A percentile compares a stretch with the other conserved stretches of the same genome.
These are phyloP conservation scores for Synanthedon formicaeformis DNA, from an alignment of 2,888 invertebrate genomes.

Conservation along the genomic window DNA sequence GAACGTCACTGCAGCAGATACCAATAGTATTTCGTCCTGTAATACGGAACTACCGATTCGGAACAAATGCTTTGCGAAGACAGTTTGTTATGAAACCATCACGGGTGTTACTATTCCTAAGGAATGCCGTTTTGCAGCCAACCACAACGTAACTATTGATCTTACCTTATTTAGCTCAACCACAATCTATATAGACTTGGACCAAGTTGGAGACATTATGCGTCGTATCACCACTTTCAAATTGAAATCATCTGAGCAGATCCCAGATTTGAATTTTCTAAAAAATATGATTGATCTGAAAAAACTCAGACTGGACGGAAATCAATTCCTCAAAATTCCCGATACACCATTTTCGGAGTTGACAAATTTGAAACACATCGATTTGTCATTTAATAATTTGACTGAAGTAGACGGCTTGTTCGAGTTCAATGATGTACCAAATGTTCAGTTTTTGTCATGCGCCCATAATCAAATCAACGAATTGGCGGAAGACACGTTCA, in stretches of 20 bases:
- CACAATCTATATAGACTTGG: neutral
- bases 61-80: conserved; percentile 28
- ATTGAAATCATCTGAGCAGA: too few relatives aligned
- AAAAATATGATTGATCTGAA: too few relatives aligned
- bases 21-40: neutral
- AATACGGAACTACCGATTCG: too few relatives aligned
- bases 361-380: conserved; percentile 28
- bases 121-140: conserved; percentile 38
- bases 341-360: conserved; percentile 23
- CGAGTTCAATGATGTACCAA: conserved; percentile 31
- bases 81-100: conserved; percentile 32
- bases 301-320: too few relatives aligned
- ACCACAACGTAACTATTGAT: conserved; percentile 32
- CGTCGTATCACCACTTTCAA: neutral
- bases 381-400: conserved; percentile 39
- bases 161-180: conserved; percentile 19
- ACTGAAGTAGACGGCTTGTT: conserved; percentile 34
- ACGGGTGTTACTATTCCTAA: conserved; percentile 22
- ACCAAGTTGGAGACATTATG: neutral
- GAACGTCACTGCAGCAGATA: neutral
- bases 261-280: too few relatives aligned
- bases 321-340: too few relatives aligned
- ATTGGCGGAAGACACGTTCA: conserved; percentile 31
- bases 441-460: conserved; percentile 29
- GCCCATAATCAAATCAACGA: conserved; percentile 33